Percentiles rank a stretch among this genome's conserved stretches.
Evolutionary conservation across 2,797 vertebrate genomes (phyloP).

Genomic region (Chaetophractus vellerosus): DNA sequence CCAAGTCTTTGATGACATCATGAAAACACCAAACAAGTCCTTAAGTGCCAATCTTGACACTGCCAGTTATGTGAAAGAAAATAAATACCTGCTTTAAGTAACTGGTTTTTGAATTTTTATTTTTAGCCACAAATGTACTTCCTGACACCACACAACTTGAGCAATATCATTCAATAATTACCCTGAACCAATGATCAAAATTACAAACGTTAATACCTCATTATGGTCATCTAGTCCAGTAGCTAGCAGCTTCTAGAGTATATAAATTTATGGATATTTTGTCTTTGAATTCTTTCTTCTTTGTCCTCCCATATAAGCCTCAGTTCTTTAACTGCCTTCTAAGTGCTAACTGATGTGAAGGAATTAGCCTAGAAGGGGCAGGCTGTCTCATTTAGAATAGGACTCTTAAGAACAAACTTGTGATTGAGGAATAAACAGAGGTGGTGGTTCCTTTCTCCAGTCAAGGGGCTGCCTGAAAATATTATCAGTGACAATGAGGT

Average conservation of each 20-base stretch:
- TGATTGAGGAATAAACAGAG: background rate
- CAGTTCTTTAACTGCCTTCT: background rate
- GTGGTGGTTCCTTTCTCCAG: background rate
- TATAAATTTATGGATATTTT: background rate
- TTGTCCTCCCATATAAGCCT: background rate
- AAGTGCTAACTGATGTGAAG: background rate
- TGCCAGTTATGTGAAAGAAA: background rate
- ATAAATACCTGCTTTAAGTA: background rate
- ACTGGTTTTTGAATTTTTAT: background rate
- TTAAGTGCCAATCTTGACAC: background rate
- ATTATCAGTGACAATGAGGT: background rate
- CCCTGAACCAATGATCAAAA: background rate
- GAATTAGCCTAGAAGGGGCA: background rate
- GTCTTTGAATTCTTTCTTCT: background rate
- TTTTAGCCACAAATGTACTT: conserved; percentile 5
- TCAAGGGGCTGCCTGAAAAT: background rate
- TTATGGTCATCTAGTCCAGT: background rate
- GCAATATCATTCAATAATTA: background rate
- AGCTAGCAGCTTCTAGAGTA: background rate
- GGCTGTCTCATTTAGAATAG: background rate
- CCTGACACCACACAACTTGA: background rate
- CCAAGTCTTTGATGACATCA: background rate
- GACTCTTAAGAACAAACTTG: background rate
- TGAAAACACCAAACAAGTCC: background rate
- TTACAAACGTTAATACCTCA: conserved; percentile 33